Base-by-base conservation (phyloP, 2,888 invertebrate species). In the Orthosia incerta region DNA sequence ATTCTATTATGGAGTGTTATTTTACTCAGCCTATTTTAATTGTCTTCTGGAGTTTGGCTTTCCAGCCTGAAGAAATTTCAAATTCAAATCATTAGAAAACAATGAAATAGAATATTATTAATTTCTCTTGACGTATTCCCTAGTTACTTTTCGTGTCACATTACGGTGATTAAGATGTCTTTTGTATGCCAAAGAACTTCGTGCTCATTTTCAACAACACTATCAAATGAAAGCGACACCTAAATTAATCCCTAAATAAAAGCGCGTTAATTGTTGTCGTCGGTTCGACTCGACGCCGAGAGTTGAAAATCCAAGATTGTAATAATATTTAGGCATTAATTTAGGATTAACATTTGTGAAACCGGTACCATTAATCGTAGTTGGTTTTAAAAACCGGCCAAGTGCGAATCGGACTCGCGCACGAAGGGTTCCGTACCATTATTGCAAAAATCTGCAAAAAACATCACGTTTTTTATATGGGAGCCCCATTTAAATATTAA, bases 21-120 rank as follows among this genome's bases (percentile, higher is more conserved):
- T 53, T 76, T n/a, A 20, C 3, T 50, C 18, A 3, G 39, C 7
- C 2, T 18, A 31, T 77, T 76, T 68, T 9, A 77, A 55, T 16
- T n/a, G 13, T 15, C 0, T 57, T n/a, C 16, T 57, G 13, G 2
- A 51, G 31, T 61, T 4, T 61, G n/a, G 18, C 4, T 26, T 26
- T 18, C 3, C 4, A 53, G 23, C 23, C 4, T 20, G 15, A 46
- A 62, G 7, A 64, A 23, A 45, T 18, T 65, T 45, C 39, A 39
- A 39, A 39, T 9, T 39, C 1, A 39, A 15, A 20, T 57, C 11
- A 46, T 18, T 16, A 11, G 13, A 67, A 57, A 76, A 74, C 57
- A 51, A 76, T 66, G 13, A 39, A 65, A 76, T n/a, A 16, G 16
- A 76, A 56, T 18, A 23, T 26, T 20, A n/a, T 18, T 23, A 63